Conservation (phyloP, 2,797 vertebrate genomes). For the Gymnopithys bicolor region DNA sequence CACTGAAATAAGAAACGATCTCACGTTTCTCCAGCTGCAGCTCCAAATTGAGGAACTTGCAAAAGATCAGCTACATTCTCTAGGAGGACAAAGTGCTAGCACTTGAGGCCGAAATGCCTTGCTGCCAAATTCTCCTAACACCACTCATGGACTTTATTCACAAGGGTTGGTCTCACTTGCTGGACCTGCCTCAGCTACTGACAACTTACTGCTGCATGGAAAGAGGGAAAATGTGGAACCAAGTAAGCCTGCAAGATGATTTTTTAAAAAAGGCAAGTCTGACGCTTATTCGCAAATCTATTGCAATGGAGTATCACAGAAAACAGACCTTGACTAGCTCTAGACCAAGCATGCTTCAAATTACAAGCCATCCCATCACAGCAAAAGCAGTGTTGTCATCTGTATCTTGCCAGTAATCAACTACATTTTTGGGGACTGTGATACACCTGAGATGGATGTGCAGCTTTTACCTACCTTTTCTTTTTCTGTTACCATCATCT, state of each 20-base stretch:
- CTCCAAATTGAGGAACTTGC: not conserved
- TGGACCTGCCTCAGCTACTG: not conserved
- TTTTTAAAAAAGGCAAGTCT: not conserved
- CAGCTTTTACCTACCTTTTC: not conserved
- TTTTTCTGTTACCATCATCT: not conserved
- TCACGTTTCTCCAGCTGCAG: not conserved
- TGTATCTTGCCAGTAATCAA: not conserved
- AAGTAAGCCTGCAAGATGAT: not conserved
- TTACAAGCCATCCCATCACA: not conserved
- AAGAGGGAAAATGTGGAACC: not conserved
- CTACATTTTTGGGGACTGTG: not conserved
- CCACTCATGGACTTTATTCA: rapidly evolving
- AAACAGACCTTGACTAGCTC: not conserved
- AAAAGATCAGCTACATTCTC: not conserved
- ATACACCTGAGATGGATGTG: not conserved
- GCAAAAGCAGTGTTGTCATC: not conserved
- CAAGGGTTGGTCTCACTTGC: not conserved
- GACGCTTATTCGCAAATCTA: not conserved
- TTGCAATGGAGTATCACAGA: not conserved
- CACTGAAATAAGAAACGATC: not conserved
- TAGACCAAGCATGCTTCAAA: not conserved
- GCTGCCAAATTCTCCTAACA: not conserved
- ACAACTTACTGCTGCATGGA: not conserved
- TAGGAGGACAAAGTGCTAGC: not conserved
- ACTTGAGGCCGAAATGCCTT: not conserved